Evolutionary conservation across 2,113 vertebrate species (phyloP), one percentile per base, ranked within the genome.

Genomic region (Merops nubicus): DNA sequence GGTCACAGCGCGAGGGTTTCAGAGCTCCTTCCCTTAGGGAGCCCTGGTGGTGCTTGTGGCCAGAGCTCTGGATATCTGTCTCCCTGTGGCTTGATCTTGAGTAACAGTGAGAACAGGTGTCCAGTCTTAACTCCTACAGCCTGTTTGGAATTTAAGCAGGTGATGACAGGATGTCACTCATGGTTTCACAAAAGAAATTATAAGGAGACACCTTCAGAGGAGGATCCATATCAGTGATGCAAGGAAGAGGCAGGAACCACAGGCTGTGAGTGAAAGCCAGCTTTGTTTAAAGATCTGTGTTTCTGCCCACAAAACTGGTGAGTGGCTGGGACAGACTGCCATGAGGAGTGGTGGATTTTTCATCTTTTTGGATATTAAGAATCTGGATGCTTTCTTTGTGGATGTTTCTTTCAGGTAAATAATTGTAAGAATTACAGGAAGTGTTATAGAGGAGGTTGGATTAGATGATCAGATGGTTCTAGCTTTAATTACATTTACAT

Each of bases 21-120:
- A 20, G 23, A 15, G 7, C 8, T 51, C 18, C 29, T 68, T 59
- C 42, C 15, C 6, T 70, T 12, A n/a, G 33, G 54, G 15, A 45
- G 1, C 19, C 8, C 3, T 26, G 38, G 11, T 50, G 15, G 29
- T 20, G 20, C 5, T 1, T 8, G 4, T 10, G 21, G 23, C 50
- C n/a, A 33, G 26, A 79, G 11, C 42, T 75, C 33, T 50, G 42
- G 43, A 45, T 48, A 6, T 53, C n/a, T 57, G 12, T 33, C 31
- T 75, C 8, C 17, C 45, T 47, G 22, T 40, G 26, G 11, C 38
- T 67, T 50, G 18, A 5, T 72, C 23, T 51, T 50, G 38, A 59
- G 31, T 67, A 59, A 63, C 43, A n/a, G 38, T 18, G 26, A 88
- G n/a, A 15, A 57, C 29, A 15, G 74, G 13, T 54, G 10, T 33